Evolutionary conservation across 2,888 invertebrate genomes (phyloP), one percentile per base, ranked within the genome.

Genomic region (Apodemia zela): DNA sequence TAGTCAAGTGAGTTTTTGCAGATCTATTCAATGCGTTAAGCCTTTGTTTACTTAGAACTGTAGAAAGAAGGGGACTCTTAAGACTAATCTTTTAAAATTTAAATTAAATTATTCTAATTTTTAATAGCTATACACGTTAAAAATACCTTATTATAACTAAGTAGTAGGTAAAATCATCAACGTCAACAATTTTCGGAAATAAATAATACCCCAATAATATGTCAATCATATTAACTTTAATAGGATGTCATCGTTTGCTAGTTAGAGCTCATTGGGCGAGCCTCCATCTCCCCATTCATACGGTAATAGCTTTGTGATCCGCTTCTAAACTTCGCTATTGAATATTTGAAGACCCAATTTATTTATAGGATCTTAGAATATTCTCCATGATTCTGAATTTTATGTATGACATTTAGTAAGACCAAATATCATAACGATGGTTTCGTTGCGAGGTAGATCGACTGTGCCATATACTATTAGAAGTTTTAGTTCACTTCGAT

Each of bases 281-380:
- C 51, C 10, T 7, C 51, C 13, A 38, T 38, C 25, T 51, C 21
- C 0, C 51, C 51, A 51, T 51, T 51, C 13, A 51, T 51, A 51
- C 51, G 51, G 51, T 51, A 51, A 51, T 51, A 51, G 51, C 51
- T 51, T 51, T 51, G 51, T 51, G 21, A 51, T 51, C 51, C 51
- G 25, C 51, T 51, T 51, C 51, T 21, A 10, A 51, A 51, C 21
- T 51, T 51, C 51, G 18, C 21, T 51, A 51, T 51, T 51, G 51
- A 51, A 51, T 51, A 51, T 51, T 51, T 51, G 51, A 51, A 51
- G 21, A 51, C 51, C 18, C 25, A 51, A 51, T 51, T 51, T 21
- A 13, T 51, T 51, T 51, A 21, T 51, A 25, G 10, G 18, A 51
- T 25, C 51, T 51, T 11, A 13, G 18, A 51, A 51, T 13, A 51